Percentiles rank a stretch among this genome's conserved stretches.
phyloP scores from a whole-genome alignment of 2,888 invertebrate genomes.

The Laothoe populi region DNA sequence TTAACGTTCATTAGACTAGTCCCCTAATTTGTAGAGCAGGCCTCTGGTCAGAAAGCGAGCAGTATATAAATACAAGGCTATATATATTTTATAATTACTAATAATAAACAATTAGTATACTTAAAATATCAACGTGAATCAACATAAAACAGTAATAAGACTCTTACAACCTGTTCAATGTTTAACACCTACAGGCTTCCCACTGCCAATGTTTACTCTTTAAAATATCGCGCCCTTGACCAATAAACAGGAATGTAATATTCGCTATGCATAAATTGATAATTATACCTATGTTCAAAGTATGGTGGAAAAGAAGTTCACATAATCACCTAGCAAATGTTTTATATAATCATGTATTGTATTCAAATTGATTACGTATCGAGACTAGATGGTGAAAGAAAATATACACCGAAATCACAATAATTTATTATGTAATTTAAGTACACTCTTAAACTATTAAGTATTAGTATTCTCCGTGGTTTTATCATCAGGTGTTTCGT shows the following conservation, averaged over 20 bases:
- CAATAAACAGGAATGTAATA: conserved; percentile 18
- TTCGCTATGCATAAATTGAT: neutral
- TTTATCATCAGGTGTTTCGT: conserved; percentile 2
- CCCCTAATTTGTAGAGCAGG: no score
- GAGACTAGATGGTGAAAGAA: conserved; percentile 14
- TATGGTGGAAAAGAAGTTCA: neutral
- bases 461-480: conserved; percentile 11
- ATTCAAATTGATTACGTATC: conserved; percentile 11
- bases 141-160: conserved; percentile 4
- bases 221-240: conserved; percentile 11
- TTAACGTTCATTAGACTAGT: no score
- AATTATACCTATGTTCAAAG: neutral
- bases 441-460: neutral
- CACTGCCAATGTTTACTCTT: conserved; percentile 19
- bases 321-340: neutral
- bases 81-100: no score
- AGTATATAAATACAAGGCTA: no score
- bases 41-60: no score
- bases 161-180: conserved; percentile 7
- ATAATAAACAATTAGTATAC: no score
- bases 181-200: conserved; percentile 14
- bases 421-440: conserved; percentile 25
- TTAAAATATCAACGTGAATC: neutral
- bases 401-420: conserved; percentile 4
- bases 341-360: neutral